Evolutionary conservation across 2,888 invertebrate species (phyloP).

Genomic region (Troides aeacus): DNA sequence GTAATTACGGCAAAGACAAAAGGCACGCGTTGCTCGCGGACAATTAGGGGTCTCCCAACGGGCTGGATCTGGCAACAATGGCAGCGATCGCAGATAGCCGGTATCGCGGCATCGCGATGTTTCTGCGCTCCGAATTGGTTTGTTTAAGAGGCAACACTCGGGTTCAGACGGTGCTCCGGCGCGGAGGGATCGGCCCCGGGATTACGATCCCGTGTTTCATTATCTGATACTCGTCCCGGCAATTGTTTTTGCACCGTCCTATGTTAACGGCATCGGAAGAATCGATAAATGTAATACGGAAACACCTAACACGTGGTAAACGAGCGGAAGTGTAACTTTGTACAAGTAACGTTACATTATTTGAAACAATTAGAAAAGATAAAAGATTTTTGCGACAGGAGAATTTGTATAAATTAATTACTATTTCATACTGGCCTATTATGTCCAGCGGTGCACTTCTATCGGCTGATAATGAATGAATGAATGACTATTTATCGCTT

Average conservation of each 20-base stretch:
- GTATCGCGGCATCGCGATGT: conserved; percentile 58
- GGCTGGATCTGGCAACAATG: conserved; percentile 50
- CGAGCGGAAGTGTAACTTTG: not conserved
- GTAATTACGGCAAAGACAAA: conserved; percentile 40
- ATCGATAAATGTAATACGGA: not conserved
- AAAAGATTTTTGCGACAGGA: no score
- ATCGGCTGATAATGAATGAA: no score
- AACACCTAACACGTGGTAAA: not conserved
- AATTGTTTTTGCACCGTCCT: conserved; percentile 28
- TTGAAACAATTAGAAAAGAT: not conserved
- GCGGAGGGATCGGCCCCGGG: conserved; percentile 12
- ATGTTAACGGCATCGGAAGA: conserved; percentile 10
- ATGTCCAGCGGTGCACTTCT: no score
- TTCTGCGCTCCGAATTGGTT: conserved; percentile 55
- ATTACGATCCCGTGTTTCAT: conserved; percentile 19
- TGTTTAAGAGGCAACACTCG: conserved; percentile 48
- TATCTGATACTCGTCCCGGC: conserved; percentile 27
- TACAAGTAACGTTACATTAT: not conserved
- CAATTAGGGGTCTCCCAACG: conserved; percentile 43
- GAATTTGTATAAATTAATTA: no score
- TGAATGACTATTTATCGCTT: no score
- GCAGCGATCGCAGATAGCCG: conserved; percentile 57
- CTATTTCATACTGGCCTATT: no score
- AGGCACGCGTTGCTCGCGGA: conserved; percentile 43
- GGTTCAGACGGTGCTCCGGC: conserved; percentile 29